Evolutionary conservation across 2,888 invertebrate species (phyloP).

Genomic region (Quadroppia sp.): DNA sequence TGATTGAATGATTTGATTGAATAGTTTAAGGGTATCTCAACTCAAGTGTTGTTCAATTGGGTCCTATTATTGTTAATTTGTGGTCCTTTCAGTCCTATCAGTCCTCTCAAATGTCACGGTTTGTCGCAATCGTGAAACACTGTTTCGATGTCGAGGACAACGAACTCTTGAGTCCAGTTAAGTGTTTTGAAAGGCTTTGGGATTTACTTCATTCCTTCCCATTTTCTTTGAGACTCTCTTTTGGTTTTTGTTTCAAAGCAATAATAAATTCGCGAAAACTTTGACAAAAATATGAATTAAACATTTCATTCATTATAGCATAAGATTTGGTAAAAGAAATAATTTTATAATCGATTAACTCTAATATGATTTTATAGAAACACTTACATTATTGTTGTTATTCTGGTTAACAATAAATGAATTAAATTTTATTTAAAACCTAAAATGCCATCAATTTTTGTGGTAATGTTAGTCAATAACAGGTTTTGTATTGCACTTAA

Average conservation of each 20-base stretch:
- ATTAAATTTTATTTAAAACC: background rate
- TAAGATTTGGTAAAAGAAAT: background rate
- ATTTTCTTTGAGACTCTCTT: background rate
- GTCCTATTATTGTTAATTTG: slow-evolving; percentile 31
- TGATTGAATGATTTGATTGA: slow-evolving; percentile 31
- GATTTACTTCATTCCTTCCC: background rate
- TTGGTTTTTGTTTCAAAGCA: background rate
- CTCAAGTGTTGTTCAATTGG: background rate
- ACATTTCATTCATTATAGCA: background rate
- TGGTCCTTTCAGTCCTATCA: slow-evolving; percentile 2
- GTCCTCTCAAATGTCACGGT: slow-evolving; percentile 22
- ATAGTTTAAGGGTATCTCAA: slow-evolving; percentile 13
- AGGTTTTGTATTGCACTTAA: background rate
- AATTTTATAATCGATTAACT: background rate
- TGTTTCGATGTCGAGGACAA: slow-evolving; percentile 20
- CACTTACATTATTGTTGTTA: background rate
- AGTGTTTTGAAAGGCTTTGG: background rate
- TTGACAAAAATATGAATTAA: background rate
- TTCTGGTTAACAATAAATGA: background rate
- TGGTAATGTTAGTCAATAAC: background rate
- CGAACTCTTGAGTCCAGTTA: slow-evolving; percentile 35
- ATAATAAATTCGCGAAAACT: background rate
- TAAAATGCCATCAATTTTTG: background rate
- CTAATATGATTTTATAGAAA: background rate
- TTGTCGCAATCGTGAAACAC: slow-evolving; percentile 26